Base-by-base conservation (phyloP, 2,113 vertebrate species). In the Lepus americanus region DNA sequence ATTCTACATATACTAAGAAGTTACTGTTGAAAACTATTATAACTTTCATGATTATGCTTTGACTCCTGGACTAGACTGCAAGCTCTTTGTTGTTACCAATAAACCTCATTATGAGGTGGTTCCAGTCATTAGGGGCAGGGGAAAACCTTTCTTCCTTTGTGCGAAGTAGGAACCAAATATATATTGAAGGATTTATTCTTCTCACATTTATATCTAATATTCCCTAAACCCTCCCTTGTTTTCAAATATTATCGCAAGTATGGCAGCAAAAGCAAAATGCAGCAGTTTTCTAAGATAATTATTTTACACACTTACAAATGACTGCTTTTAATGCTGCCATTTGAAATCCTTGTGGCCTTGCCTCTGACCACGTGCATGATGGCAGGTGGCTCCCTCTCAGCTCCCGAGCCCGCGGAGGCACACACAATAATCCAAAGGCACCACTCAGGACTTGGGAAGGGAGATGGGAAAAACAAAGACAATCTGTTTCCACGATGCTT, bases 401-500 rank as follows among this genome's bases (percentile, higher is more conserved):
- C 76, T 89, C 59, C 33, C 70, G 22, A 69, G 82, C 49, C 36
- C 0, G 0, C 29, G 2, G 12, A 44, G 29, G 19, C 9, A 27
- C 73, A 82, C 33, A 1, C 9, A 49, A 77, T 29, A 70, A 39
- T 74, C 33, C 79, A 61, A 63, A 7, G 16, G 36, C 17, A 17
- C 27, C 63, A 33, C 29, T 29, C 51, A 87, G 70, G 55, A 59
- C 87, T 89, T 78, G 67, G 78, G 25, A 89, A 94, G 33, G 53
- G 51, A 94, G 61, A 25, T 0, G 0, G 59, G 25, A 90, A 78
- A 76, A 64, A 63, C 69, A 89, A 74, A 89, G 67, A 27, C 73
- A 23, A 59, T 55, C 36, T 92, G 81, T 84, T 87, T 92, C 63
- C 70, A 92, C 51, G 73, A 59, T 96, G 51, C 84, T 92, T 95